Percentiles rank a stretch among this genome's conserved stretches.
These are phyloP conservation scores for Nomada ruficornis DNA, from an alignment of 2,888 invertebrate species.

Conservation along the genomic window DNA sequence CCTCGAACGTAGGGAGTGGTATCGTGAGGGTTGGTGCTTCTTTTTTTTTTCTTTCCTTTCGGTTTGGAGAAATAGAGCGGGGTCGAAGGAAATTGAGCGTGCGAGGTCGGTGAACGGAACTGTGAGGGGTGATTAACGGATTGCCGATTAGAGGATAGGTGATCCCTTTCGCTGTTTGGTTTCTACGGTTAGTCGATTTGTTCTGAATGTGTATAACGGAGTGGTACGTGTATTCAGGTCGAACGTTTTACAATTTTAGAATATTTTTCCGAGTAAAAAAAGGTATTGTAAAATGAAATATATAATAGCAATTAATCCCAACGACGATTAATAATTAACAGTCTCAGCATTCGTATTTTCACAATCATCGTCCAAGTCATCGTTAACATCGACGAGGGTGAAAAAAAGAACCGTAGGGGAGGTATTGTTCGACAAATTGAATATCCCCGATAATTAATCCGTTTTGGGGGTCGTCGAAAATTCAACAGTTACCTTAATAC, in stretches of 20 bases:
- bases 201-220: no score
- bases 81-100: neutral
- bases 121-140: constrained; percentile 16
- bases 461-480: constrained; percentile 38
- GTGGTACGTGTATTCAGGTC: no score
- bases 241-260: no score
- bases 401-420: neutral
- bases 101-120: neutral
- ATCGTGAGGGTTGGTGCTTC: neutral
- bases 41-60: neutral
- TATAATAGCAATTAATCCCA: no score
- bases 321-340: no score
- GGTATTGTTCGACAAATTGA: constrained; percentile 32
- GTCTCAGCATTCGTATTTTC: neutral
- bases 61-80: neutral
- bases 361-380: constrained; percentile 3
- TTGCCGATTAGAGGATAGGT: constrained; percentile 14
- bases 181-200: neutral
- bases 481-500: constrained; percentile 49
- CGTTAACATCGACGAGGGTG: neutral
- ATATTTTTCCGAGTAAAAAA: no score
- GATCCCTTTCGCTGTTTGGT: constrained; percentile 6
- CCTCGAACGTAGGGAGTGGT: neutral
- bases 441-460: constrained; percentile 56
- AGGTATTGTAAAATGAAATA: no score